phyloP scores from a whole-genome alignment of 2,113 vertebrate genomes.

The Ursus arctos region DNA sequence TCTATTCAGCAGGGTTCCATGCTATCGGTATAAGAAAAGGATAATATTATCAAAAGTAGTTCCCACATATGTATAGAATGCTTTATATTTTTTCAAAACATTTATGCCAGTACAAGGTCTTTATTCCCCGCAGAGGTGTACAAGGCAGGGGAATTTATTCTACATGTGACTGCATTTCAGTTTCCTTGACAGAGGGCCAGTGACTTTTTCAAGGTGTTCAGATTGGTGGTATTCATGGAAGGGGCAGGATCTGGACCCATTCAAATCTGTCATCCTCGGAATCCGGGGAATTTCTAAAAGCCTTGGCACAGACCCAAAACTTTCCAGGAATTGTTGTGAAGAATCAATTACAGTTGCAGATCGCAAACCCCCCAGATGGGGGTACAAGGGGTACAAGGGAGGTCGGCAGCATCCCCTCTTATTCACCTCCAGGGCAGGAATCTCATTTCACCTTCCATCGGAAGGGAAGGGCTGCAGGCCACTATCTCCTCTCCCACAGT shows the following conservation, averaged over 20 bases:
- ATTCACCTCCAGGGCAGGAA: neutral
- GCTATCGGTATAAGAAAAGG: neutral
- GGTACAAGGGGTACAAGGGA: fast-evolving
- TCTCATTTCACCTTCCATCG: neutral
- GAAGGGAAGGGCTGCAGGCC: neutral
- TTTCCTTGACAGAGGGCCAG: neutral
- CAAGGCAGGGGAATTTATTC: neutral
- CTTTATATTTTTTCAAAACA: neutral
- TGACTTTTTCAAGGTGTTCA: neutral
- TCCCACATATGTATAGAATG: too few species aligned
- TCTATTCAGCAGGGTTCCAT: neutral
- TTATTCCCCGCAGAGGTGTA: neutral
- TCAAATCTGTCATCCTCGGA: neutral
- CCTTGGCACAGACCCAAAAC: neutral
- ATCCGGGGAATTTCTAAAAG: neutral
- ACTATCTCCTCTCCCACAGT: fast-evolving
- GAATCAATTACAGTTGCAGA: neutral
- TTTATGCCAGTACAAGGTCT: neutral
- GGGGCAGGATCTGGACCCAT: neutral
- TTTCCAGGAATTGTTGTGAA: neutral
- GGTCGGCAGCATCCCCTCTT: neutral
- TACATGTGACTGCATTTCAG: neutral
- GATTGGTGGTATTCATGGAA: neutral
- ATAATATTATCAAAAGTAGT: neutral
- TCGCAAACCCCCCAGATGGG: neutral